Conservation (phyloP, 2,888 invertebrate genomes). For the Sympetrum striolatum region DNA sequence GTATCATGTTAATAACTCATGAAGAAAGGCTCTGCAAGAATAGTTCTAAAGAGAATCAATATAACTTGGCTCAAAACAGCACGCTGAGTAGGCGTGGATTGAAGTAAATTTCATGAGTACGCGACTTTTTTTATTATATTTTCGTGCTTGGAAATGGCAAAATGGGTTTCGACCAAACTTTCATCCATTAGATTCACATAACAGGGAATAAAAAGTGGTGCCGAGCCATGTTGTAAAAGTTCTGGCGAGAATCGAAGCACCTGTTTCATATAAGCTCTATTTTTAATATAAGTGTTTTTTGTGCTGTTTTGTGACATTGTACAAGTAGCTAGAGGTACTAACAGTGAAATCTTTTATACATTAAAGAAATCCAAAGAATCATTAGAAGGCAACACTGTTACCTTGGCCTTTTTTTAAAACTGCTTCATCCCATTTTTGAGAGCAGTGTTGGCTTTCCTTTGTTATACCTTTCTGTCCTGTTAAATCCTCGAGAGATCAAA, state of each 20-base stretch:
- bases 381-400: constrained; percentile 45
- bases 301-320: constrained; percentile 49
- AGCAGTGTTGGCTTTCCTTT: constrained; percentile 50
- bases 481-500: constrained; percentile 47
- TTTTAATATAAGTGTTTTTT: constrained; percentile 51
- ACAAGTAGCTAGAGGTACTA: constrained; percentile 47
- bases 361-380: constrained; percentile 48
- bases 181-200: constrained; percentile 47
- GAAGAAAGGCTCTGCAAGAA: constrained; percentile 27
- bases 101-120: constrained; percentile 27
- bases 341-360: constrained; percentile 49
- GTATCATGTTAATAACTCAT: constrained; percentile 45
- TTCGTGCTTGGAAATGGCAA: constrained; percentile 45
- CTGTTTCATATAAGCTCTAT: constrained; percentile 51
- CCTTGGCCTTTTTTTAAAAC: constrained; percentile 40
- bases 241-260: constrained; percentile 49
- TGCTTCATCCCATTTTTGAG: constrained; percentile 29
- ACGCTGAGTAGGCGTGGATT: constrained; percentile 29
- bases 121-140: constrained; percentile 47
- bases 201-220: constrained; percentile 50
- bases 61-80: constrained; percentile 45
- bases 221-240: constrained; percentile 50
- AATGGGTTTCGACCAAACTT: constrained; percentile 49
- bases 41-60: constrained; percentile 17
- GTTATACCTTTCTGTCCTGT: constrained; percentile 46